phyloP scores from a whole-genome alignment of 2,888 invertebrate genomes.

The Timema cristinae region DNA sequence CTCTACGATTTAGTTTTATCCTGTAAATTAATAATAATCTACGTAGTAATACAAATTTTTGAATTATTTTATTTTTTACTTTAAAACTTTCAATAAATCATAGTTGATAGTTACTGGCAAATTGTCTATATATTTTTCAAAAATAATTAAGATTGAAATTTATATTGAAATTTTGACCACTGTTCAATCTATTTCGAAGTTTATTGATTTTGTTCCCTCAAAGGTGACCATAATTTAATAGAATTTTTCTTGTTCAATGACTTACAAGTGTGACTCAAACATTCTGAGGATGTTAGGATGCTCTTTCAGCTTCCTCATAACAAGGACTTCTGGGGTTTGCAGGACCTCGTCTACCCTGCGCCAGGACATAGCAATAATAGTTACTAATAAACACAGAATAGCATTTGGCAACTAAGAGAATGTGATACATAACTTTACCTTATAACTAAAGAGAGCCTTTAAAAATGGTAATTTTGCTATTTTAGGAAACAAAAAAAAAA shows the following conservation, averaged over 20 bases:
- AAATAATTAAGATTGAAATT: constrained; percentile 2
- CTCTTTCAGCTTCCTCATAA: constrained; percentile 54
- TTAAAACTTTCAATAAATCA: neutral
- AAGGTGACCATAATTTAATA: no score
- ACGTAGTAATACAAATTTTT: no score
- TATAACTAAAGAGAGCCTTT: constrained; percentile 34
- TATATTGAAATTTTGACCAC: no score
- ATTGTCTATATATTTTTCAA: neutral
- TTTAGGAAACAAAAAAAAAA: neutral
- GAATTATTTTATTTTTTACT: neutral
- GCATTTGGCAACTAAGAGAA: no score
- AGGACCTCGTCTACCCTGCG: constrained; percentile 44
- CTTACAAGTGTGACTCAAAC: constrained; percentile 60
- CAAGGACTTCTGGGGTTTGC: constrained; percentile 57
- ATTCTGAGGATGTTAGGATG: constrained; percentile 61
- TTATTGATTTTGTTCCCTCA: no score
- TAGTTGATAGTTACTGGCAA: neutral
- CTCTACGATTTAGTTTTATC: no score
- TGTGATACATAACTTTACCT: no score
- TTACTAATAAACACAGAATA: no score
- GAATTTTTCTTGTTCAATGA: constrained; percentile 30
- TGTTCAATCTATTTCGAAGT: no score
- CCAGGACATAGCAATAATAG: no score
- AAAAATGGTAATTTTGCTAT: constrained; percentile 43
- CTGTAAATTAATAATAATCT: no score